Evolutionary conservation across 2,888 invertebrate species (phyloP), one percentile per base, ranked within the genome.

Genomic region (Ganaspis brasiliensis): DNA sequence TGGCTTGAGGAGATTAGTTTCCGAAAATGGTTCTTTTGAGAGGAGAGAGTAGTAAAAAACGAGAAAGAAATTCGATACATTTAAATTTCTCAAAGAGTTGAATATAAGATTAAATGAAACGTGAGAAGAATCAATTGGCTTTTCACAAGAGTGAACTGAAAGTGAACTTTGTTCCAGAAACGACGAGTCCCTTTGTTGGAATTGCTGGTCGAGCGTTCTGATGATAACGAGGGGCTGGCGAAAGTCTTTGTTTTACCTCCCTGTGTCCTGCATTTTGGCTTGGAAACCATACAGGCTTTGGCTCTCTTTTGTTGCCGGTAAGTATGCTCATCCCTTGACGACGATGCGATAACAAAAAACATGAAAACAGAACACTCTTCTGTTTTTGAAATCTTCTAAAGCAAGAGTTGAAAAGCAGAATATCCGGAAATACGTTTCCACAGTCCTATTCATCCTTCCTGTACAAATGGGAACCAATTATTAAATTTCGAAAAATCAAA

Each of bases 271-370:
- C 59, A 83, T 91, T 74, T 87, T 92, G 81, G 92, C 92, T 82
- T 88, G 92, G 82, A 90, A 89, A 81, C 92, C 92, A 16, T 89
- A 92, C 82, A 89, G 89, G 73, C 88, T 92, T 37, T 92, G 92
- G 92, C 88, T 92, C 6, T 92, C 92, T 74, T 90, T 91, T 75
- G 90, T 92, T 14, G 91, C 92, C 80, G 92, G 92, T 92, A 86
- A 82, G 83, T 45, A 45, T 19, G 35, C 37, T 61, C 35, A 61
- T 37, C 61, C 19, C 61, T 61, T 16, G n/a, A 14, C n/a, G 14
- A 16, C 26, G 40, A 59, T 9, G n/a, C 12, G 37, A n/a, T 37
- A n/a, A 45, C 6, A 45, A 16, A 57, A 40, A 26, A 59, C 24
- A 59, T 21, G 16, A 14, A 73, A 31, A 40, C 40, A n/a, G 12